Percentiles rank a stretch among this genome's conserved stretches.
Conservation (phyloP, 2,797 vertebrate genomes). For the Gambelia wislizenii region DNA sequence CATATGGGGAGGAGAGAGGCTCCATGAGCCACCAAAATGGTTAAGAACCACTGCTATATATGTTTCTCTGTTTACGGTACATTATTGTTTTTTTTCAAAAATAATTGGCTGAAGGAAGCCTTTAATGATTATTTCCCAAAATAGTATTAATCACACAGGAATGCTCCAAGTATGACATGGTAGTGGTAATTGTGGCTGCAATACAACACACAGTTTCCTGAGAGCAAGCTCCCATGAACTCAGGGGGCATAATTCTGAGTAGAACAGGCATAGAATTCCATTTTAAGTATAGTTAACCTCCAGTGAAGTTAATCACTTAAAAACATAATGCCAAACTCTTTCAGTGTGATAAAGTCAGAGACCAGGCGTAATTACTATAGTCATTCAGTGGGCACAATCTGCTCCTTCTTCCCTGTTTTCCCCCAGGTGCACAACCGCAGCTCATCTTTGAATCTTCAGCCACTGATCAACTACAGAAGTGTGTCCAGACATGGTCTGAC, state of each 20-base stretch:
- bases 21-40: too few relatives aligned
- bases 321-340: neutral
- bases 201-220: neutral
- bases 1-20: too few relatives aligned
- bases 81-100: neutral
- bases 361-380: too few relatives aligned
- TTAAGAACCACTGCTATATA: neutral
- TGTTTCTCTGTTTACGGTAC: conserved; percentile 9
- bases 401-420: too few relatives aligned
- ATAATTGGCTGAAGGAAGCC: neutral
- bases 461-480: too few relatives aligned
- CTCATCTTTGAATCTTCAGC: too few relatives aligned
- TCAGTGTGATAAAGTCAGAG: neutral
- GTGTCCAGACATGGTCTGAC: too few relatives aligned
- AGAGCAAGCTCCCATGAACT: neutral
- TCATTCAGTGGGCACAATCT: too few relatives aligned
- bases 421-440: too few relatives aligned
- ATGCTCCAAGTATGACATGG: neutral
- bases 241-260: neutral
- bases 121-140: neutral
- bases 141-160: neutral
- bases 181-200: neutral
- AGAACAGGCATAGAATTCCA: neutral
- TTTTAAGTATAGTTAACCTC: neutral
- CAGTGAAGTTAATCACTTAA: neutral